A percentile compares a stretch with the other conserved stretches of the same genome.
phyloP scores from a whole-genome alignment of 2,888 invertebrate genomes.

The Ethmia dodecea region DNA sequence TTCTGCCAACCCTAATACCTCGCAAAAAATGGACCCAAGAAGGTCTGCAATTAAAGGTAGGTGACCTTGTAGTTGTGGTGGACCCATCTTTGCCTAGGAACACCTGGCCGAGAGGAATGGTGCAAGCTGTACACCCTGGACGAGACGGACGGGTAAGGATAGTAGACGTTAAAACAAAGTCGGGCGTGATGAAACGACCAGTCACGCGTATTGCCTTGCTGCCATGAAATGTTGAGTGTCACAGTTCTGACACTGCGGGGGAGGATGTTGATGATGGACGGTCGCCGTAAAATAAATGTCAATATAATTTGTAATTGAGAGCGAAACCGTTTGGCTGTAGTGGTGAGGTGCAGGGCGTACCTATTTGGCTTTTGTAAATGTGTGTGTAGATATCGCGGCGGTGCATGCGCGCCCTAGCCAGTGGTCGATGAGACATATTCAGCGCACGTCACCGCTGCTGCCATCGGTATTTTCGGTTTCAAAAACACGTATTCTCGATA shows the following conservation, averaged over 20 bases:
- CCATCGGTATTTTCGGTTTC: no score
- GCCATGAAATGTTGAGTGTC: neutral
- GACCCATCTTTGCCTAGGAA: neutral
- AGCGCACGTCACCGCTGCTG: no score
- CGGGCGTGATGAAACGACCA: neutral
- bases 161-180: neutral
- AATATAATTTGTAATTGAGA: no score
- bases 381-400: no score
- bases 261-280: slow-evolving; percentile 3
- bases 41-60: neutral
- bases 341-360: no score
- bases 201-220: slow-evolving; percentile 2
- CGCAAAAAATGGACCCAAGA: neutral
- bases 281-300: no score
- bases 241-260: slow-evolving; percentile 1
- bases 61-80: slow-evolving; percentile 2
- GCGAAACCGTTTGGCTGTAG: no score
- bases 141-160: neutral
- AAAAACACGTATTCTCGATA: no score
- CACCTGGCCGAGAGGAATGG: neutral
- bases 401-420: no score
- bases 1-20: slow-evolving; percentile 4
- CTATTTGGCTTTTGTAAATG: no score
- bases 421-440: no score
- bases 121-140: neutral